These are phyloP conservation scores for Horisme vitalbata DNA, from an alignment of 2,888 invertebrate species.

Conservation along the genomic window DNA sequence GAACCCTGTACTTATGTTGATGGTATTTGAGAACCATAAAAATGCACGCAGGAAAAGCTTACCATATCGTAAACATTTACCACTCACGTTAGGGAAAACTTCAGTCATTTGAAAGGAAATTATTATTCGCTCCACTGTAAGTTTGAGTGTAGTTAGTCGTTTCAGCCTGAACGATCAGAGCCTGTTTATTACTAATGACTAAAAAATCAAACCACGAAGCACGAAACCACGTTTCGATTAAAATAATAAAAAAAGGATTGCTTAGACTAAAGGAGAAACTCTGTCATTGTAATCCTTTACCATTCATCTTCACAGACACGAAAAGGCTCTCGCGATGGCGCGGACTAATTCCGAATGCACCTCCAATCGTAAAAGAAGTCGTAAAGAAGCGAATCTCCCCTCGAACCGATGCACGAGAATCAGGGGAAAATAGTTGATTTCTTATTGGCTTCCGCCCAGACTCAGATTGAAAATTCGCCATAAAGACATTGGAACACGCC, in stretches of 20 bases:
- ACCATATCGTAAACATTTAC: conserved; percentile 51
- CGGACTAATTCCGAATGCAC: conserved; percentile 81
- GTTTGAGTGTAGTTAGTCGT: conserved; percentile 43
- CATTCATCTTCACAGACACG: conserved; percentile 76
- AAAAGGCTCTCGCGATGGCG: conserved; percentile 74
- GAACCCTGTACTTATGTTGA: conserved; percentile 31
- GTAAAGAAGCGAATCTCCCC: conserved; percentile 78
- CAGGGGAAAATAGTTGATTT: conserved; percentile 81
- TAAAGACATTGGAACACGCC: conserved; percentile 82
- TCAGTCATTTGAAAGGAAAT: conserved; percentile 52
- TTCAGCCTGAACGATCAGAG: conserved; percentile 30
- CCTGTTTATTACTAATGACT: conserved; percentile 15
- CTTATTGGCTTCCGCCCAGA: conserved; percentile 81
- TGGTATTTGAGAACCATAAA: conserved; percentile 38
- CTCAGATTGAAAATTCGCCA: conserved; percentile 82
- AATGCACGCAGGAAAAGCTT: conserved; percentile 47
- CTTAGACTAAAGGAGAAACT: conserved; percentile 29
- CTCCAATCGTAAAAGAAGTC: conserved; percentile 82
- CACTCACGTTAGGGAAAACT: conserved; percentile 50
- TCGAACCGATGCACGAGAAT: conserved; percentile 76
- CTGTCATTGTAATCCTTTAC: conserved; percentile 77
- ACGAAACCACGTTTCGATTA: conserved; percentile 18
- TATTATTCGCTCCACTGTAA: conserved; percentile 50
- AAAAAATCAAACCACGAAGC: conserved; percentile 15
- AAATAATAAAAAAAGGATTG: conserved; percentile 30